Percentiles rank a stretch among this genome's conserved stretches.
Conservation (phyloP, 2,113 vertebrate species). For the Vombatus ursinus region DNA sequence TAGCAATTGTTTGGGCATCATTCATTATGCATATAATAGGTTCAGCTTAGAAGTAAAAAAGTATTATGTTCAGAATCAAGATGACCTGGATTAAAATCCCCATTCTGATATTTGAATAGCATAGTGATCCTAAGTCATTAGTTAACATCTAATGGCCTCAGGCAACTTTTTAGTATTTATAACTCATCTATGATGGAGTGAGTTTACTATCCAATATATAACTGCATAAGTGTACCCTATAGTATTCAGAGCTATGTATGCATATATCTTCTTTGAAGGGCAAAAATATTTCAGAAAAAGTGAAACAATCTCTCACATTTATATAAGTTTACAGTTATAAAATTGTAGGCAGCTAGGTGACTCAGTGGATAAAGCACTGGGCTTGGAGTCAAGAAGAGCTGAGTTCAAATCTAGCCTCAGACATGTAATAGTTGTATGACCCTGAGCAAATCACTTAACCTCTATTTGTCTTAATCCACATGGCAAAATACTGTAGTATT, state of each 20-base stretch:
- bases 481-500: background rate
- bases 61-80: background rate
- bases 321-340: too few relatives aligned
- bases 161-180: background rate
- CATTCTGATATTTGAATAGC: background rate
- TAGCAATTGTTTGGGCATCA: background rate
- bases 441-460: background rate
- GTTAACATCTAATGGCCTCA: background rate
- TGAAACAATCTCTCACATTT: background rate
- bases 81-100: background rate
- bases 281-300: background rate
- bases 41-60: background rate
- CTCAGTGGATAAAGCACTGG: too few relatives aligned
- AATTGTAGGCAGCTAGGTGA: too few relatives aligned
- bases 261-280: background rate
- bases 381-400: too few relatives aligned
- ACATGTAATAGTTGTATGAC: background rate
- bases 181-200: background rate
- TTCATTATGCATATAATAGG: background rate
- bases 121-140: background rate
- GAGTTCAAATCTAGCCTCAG: too few relatives aligned
- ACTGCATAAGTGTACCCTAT: background rate
- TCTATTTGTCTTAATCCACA: background rate
- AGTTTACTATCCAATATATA: background rate
- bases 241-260: background rate